Percentiles rank a stretch among this genome's conserved stretches.
Conservation (phyloP, 2,113 vertebrate species). For the Salvelinus fontinalis region DNA sequence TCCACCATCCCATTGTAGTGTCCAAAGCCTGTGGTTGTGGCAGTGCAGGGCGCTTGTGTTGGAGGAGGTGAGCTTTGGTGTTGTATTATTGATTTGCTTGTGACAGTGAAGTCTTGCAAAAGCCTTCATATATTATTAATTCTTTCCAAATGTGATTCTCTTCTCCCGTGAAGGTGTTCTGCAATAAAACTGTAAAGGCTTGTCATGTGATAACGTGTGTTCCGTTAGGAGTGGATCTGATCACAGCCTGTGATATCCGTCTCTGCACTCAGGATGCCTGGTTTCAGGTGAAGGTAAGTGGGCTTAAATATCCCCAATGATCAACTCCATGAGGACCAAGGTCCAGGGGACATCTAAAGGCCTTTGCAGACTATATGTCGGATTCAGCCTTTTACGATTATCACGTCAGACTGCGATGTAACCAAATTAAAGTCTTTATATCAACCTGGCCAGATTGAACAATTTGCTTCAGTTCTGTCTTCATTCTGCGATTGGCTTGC, state of each 20-base stretch:
- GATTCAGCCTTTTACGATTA: too few species aligned
- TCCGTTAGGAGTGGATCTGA: conserved; percentile 80
- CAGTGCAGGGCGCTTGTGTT: conserved; percentile 82
- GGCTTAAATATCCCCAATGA: neutral
- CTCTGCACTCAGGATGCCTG: conserved; percentile 84
- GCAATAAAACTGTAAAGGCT: neutral
- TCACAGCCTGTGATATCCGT: conserved; percentile 88
- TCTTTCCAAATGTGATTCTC: neutral
- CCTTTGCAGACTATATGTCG: too few species aligned
- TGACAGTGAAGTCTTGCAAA: neutral
- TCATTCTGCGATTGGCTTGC: too few species aligned
- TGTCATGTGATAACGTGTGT: conserved; percentile 5
- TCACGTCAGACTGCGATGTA: too few species aligned
- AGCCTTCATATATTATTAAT: neutral
- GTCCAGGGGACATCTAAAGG: neutral
- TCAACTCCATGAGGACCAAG: neutral
- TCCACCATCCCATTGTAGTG: conserved; percentile 68
- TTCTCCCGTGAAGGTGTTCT: too few species aligned
- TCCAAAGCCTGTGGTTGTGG: conserved; percentile 84
- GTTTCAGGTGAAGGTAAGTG: conserved; percentile 87
- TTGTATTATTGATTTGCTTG: neutral
- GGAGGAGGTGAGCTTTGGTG: conserved; percentile 79
- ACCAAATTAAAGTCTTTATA: too few species aligned
- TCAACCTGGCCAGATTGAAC: too few species aligned
- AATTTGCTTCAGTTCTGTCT: too few species aligned